Evolutionary conservation across 2,888 invertebrate species (phyloP).

Genomic region (Bellardia bayeri): DNA sequence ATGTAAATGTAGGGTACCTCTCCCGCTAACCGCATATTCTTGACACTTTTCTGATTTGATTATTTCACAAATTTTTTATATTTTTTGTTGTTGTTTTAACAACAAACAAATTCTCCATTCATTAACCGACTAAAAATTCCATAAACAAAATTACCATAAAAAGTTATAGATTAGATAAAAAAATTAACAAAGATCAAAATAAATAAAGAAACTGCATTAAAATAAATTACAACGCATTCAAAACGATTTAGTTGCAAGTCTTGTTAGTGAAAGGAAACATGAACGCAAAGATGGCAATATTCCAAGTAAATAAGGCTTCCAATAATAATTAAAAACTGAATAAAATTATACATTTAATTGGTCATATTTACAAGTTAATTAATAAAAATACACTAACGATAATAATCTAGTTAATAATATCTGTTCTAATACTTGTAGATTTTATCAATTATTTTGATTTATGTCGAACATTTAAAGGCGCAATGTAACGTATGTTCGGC

Average conservation of each 20-base stretch:
- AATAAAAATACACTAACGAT: background rate
- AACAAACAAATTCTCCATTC: background rate
- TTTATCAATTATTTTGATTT: constrained; percentile 32
- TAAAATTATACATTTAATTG: constrained; percentile 11
- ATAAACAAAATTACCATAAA: constrained; percentile 21
- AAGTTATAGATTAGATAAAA: constrained; percentile 55
- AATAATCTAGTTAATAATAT: constrained; percentile 1
- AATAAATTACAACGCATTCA: background rate
- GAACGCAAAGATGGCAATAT: constrained; percentile 3
- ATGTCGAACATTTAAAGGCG: constrained; percentile 27
- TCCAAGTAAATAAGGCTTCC: background rate
- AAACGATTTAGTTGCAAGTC: constrained; percentile 34
- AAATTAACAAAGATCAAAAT: constrained; percentile 15
- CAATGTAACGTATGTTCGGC: constrained; percentile 78
- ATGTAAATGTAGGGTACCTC: no score
- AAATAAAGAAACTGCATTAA: background rate
- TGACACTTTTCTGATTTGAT: background rate
- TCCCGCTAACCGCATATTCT: no score
- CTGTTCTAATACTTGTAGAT: constrained; percentile 34
- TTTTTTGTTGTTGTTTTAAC: background rate
- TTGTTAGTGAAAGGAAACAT: constrained; percentile 37
- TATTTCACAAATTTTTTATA: background rate
- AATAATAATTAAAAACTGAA: no score
- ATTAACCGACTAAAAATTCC: background rate
- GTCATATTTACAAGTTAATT: background rate